phyloP scores from a whole-genome alignment of 2,797 vertebrate genomes.

The Vultur gryphus region DNA sequence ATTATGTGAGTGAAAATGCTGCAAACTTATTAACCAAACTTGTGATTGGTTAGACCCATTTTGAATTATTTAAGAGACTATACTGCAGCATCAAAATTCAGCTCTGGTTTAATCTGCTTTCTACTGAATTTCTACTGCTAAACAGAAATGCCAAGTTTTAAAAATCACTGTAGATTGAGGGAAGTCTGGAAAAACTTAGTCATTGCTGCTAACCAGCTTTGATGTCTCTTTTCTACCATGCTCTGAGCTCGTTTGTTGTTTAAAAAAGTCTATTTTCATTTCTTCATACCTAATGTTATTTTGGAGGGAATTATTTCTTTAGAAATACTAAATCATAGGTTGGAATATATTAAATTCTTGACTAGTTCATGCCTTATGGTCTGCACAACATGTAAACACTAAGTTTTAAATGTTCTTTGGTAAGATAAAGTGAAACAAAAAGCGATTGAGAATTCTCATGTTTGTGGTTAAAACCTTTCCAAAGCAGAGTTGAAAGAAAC shows the following conservation, averaged over 20 bases:
- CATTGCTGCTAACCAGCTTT: not conserved
- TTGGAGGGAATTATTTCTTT: not conserved
- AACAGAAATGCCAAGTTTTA: not conserved
- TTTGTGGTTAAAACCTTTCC: not conserved
- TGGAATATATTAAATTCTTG: not conserved
- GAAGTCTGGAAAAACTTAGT: not conserved
- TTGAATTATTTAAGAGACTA: not conserved
- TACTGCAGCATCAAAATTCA: not conserved
- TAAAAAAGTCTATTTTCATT: not conserved
- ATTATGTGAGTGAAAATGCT: not conserved
- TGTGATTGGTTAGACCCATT: not conserved
- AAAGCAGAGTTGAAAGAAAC: not conserved
- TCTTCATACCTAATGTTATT: not conserved
- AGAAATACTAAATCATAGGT: not conserved
- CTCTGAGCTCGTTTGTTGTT: not conserved
- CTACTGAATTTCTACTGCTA: not conserved
- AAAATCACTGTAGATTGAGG: not conserved
- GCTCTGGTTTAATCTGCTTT: not conserved
- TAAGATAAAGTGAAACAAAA: not conserved
- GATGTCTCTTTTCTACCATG: not conserved
- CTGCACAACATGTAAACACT: not conserved
- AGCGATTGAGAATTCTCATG: not conserved
- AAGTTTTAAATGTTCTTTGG: not conserved
- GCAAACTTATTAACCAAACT: not conserved
- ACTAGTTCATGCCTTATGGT: not conserved